Base-by-base conservation (phyloP, 2,888 invertebrate genomes). In the Hirtodrosophila confusa region DNA sequence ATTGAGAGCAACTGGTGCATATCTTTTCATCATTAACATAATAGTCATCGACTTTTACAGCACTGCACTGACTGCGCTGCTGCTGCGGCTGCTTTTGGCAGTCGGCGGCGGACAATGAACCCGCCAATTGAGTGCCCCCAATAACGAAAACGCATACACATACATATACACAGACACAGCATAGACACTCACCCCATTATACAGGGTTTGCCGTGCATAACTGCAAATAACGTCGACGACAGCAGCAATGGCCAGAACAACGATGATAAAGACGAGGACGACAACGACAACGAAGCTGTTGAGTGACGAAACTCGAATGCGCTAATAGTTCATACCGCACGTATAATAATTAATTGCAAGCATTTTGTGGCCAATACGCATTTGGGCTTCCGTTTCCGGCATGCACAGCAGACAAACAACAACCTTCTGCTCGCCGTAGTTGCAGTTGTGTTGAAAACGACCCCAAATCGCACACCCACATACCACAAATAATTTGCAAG, bases 51-150 rank as follows among this genome's bases (percentile, higher is more conserved):
- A 47, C 17, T 35, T 36, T 27, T 12, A 45, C 39, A 66, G 61
- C 37, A 50, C 39, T n/a, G 39, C 29, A 23, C 23, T 24, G 33
- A 53, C 51, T 64, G 55, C 58, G 49, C 44, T 56, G 48, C 44
- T 47, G 43, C 36, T 50, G 69, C 49, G 29, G 51, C 70, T 53
- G 43, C 53, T 29, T 6, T 27, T 68, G 43, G 58, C 56, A 57
- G 58, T 43, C 31, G 41, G 29, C 61, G 49, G 50, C 58, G 67
- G 44, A 50, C 85, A 80, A 82, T 85, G 82, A 85, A 85, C 68
- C 58, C 61, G 68, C 50, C 31, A 35, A 58, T 49, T 40, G 29
- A 55, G 17, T 11, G 49, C 29, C 29, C 9, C 31, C 11, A 53
- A 50, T 53, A 64, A 31, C 33, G 23, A n/a, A 9, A 50, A 37